Evolutionary conservation across 2,797 vertebrate species (phyloP), one percentile per base, ranked within the genome.

Genomic region (Phrynocephalus vlangalii): DNA sequence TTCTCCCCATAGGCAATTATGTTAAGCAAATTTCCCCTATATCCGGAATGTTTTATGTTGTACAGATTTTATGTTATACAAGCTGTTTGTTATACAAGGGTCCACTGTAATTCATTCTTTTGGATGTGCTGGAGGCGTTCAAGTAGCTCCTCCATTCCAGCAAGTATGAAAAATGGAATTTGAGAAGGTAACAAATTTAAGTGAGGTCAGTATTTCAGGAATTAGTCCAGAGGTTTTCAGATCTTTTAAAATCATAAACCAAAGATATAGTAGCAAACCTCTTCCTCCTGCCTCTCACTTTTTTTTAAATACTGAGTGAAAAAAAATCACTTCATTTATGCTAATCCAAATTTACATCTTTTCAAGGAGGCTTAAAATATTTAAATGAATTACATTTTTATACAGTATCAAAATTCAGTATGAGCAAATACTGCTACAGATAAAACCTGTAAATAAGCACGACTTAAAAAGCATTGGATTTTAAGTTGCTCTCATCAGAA

Each of bases 151-250:
- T 82, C 63, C 48, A 80, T 38, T 44, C 70, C 75, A 44, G 26
- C 67, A 66, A 79, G 24, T 67, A 81, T 44, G 48, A n/a, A 81
- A 68, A 81, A 85, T 8, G 72, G 67, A 83, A 48, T 50, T 60
- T 50, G 5, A 77, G 70, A 48, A 85, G 20, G 24, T 52, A 76
- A 67, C 6, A 22, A 67, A 66, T 80, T 88, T 13, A n/a, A 84
- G 18, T 73, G 30, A 68, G 24, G 18, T 30, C 71, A 77, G 71
- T 26, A 82, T 76, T 81, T 81, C 60, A 68, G 50, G 26, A 56
- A 56, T 26, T 18, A 24, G 11, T 18, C 24, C 22, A 18, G 56
- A 56, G n/a, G 22, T 30, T 80, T 33, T 66, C n/a, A 38, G 60
- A 63, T 63, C 60, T 63, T 80, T 63, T 66, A 24, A 56, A 79